Percentiles rank a stretch among this genome's conserved stretches.
phyloP scores from a whole-genome alignment of 1,140 invertebrate genomes.

The Brachystomella parvula region DNA sequence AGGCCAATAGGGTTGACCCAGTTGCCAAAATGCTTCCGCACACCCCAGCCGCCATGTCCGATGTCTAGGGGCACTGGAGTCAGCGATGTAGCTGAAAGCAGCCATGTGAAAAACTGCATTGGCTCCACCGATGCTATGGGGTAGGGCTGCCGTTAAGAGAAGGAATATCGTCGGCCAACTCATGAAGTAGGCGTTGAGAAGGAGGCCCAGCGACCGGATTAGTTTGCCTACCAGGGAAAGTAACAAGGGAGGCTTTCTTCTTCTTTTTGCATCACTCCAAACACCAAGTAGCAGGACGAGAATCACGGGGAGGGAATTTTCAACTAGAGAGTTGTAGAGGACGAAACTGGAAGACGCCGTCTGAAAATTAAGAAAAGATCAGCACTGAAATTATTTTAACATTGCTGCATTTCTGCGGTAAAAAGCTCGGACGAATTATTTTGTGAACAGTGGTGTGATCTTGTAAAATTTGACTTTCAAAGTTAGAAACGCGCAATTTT shows the following conservation, averaged over 20 bases:
- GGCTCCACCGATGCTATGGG: constrained; percentile 31
- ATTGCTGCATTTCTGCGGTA: background rate
- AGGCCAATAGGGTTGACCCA: constrained; percentile 34
- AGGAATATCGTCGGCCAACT: constrained; percentile 27
- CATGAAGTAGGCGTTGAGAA: constrained; percentile 41
- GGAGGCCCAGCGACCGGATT: constrained; percentile 43
- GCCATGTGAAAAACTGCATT: constrained; percentile 33
- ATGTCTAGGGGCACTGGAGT: constrained; percentile 39
- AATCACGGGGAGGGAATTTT: constrained; percentile 50
- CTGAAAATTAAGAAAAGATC: constrained; percentile 42
- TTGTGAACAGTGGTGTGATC: too few relatives aligned
- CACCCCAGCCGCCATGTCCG: constrained; percentile 43
- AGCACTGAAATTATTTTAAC: too few relatives aligned
- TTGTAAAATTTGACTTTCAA: too few relatives aligned
- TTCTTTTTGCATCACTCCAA: constrained; percentile 53
- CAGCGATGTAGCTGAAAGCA: constrained; percentile 43
- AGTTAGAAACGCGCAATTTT: too few relatives aligned
- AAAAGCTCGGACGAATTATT: background rate
- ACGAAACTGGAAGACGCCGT: constrained; percentile 51
- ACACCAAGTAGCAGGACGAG: constrained; percentile 54
- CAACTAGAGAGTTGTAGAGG: constrained; percentile 55
- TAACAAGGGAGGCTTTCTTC: constrained; percentile 52
- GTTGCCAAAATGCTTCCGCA: constrained; percentile 36
- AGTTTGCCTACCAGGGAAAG: constrained; percentile 50
- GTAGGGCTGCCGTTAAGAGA: constrained; percentile 29